phyloP scores from a whole-genome alignment of 2,888 invertebrate species.

The Plagodis pulveraria region DNA sequence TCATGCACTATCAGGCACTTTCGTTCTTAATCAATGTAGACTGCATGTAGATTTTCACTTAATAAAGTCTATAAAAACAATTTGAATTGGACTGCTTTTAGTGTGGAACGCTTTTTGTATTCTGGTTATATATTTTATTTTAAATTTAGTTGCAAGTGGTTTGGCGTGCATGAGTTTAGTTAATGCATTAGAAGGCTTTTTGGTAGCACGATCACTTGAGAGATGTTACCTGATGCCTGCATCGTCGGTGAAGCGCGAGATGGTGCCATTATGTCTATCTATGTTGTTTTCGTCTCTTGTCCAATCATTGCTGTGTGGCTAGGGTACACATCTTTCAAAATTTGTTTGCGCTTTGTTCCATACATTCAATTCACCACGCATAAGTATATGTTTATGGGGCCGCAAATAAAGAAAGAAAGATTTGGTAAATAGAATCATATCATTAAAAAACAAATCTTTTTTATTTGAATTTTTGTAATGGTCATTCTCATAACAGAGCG shows the following conservation, averaged over 20 bases:
- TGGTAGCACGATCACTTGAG: slow-evolving; percentile 74
- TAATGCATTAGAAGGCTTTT: slow-evolving; percentile 52
- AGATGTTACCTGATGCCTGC: slow-evolving; percentile 75
- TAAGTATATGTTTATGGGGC: too few relatives aligned
- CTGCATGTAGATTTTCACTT: neutral
- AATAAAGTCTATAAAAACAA: neutral
- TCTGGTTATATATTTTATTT: slow-evolving; percentile 35
- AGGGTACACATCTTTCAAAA: slow-evolving; percentile 82
- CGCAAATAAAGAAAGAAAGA: too few relatives aligned
- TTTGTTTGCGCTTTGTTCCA: slow-evolving; percentile 43
- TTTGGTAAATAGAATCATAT: too few relatives aligned
- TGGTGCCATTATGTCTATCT: slow-evolving; percentile 25
- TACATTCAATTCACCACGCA: slow-evolving; percentile 5
- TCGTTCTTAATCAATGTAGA: neutral
- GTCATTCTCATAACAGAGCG: too few relatives aligned
- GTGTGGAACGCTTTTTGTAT: slow-evolving; percentile 12
- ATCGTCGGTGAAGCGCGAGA: slow-evolving; percentile 38
- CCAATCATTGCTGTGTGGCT: slow-evolving; percentile 70
- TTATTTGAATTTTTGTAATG: too few relatives aligned
- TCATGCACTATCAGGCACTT: too few relatives aligned
- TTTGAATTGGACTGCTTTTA: slow-evolving; percentile 25
- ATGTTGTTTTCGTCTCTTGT: slow-evolving; percentile 55
- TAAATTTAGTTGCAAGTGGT: slow-evolving; percentile 33
- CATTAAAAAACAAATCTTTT: too few relatives aligned
- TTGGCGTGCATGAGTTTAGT: slow-evolving; percentile 61